Conservation (phyloP, 30 jellyfish, hydroid and myxozoan genomes). For the Hydractinia symbiolongicarpus region DNA sequence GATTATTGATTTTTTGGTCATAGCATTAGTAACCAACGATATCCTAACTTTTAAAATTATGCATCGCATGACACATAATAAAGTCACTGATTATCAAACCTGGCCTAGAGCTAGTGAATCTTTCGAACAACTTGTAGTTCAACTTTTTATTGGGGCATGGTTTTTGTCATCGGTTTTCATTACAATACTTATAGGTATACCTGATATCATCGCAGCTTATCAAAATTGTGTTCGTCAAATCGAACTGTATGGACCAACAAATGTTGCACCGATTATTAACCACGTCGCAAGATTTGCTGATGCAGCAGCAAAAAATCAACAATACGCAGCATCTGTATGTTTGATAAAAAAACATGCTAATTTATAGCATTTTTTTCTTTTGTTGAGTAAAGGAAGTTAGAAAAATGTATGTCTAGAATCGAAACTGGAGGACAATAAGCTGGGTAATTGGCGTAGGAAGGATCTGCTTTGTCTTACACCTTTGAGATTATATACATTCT, state of each 20-base stretch:
- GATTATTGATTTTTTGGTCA: no score
- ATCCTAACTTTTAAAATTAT: no score
- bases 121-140: no score
- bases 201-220: slow-evolving; percentile 74
- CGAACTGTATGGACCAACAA: slow-evolving; percentile 77
- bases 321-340: not conserved
- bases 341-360: not conserved
- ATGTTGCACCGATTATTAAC: slow-evolving; percentile 79
- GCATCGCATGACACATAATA: no score
- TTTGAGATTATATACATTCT: not conserved
- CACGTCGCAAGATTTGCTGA: slow-evolving; percentile 66
- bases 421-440: not conserved
- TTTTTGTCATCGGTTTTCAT: no score
- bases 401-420: not conserved
- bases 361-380: not conserved
- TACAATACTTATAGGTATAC: slow-evolving; percentile 39
- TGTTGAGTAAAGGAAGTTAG: no score
- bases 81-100: no score
- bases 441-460: not conserved
- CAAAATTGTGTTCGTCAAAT: slow-evolving; percentile 58
- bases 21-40: no score
- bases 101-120: no score
- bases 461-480: not conserved
- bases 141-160: no score
- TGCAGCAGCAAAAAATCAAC: not conserved